A percentile compares a stretch with the other conserved stretches of the same genome.
Evolutionary conservation across 2,888 invertebrate genomes (phyloP).

Genomic region (Chymomyza fuscimana): DNA sequence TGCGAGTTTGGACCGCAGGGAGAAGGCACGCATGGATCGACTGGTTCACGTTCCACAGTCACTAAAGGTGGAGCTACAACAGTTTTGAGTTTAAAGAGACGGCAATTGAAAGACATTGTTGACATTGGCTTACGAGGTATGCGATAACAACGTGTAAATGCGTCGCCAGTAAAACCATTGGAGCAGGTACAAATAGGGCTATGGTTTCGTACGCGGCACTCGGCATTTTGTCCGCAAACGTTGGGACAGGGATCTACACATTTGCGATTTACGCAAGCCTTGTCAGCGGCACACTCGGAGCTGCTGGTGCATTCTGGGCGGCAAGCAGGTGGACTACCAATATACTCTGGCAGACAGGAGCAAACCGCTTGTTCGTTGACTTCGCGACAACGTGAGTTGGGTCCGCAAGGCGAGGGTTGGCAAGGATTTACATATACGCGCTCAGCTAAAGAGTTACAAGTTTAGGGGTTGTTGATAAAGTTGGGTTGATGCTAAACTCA

Average conservation of each 20-base stretch:
- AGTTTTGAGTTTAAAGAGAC: conserved; percentile 8
- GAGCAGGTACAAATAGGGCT: conserved; percentile 89
- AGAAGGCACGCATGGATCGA: conserved; percentile 85
- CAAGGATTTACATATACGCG: conserved; percentile 83
- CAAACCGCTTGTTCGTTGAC: conserved; percentile 86
- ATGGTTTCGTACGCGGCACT: conserved; percentile 86
- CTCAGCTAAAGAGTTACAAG: conserved; percentile 76
- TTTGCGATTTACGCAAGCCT: conserved; percentile 85
- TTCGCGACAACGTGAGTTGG: conserved; percentile 89
- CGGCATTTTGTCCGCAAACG: conserved; percentile 87
- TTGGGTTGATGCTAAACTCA: conserved; percentile 43
- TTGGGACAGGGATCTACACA: conserved; percentile 87
- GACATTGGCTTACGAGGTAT: conserved; percentile 76
- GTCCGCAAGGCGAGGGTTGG: conserved; percentile 89
- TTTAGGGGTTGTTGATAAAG: neutral
- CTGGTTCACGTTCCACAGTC: conserved; percentile 60
- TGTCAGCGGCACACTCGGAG: conserved; percentile 85
- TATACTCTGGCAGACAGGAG: conserved; percentile 84
- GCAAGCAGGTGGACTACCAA: conserved; percentile 83
- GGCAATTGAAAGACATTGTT: neutral
- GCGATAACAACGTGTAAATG: conserved; percentile 81
- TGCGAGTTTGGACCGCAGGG: conserved; percentile 90
- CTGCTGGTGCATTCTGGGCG: conserved; percentile 87
- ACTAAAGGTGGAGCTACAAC: conserved; percentile 58
- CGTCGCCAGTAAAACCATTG: conserved; percentile 82